Conservation (phyloP, 2,888 invertebrate genomes). For the Mellilla xanthometata region DNA sequence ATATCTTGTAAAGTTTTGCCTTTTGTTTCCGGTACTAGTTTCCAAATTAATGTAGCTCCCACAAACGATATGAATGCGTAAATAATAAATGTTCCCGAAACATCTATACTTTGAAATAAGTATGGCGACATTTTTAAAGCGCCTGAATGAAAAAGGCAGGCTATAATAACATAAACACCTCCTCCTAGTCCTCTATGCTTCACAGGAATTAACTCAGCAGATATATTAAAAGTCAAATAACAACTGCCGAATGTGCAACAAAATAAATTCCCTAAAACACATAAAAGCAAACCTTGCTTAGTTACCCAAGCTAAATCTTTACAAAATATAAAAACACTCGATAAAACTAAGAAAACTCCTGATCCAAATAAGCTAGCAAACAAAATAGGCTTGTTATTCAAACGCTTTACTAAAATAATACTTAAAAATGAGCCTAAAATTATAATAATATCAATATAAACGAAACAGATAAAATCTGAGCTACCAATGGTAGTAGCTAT, state of each 20-base stretch:
- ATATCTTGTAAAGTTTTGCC: constrained; percentile 30
- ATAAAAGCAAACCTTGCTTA: background rate
- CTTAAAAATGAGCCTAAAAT: constrained; percentile 1
- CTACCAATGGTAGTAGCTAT: constrained; percentile 1
- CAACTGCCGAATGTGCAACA: constrained; percentile 19
- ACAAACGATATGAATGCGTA: background rate
- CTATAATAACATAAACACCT: constrained; percentile 10
- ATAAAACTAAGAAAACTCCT: background rate
- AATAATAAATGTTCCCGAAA: constrained; percentile 23
- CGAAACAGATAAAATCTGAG: constrained; percentile 7
- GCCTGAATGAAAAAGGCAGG: constrained; percentile 21
- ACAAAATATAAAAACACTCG: constrained; percentile 1
- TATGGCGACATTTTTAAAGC: constrained; percentile 24
- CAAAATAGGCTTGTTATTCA: constrained; percentile 3
- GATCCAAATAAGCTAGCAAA: constrained; percentile 1
- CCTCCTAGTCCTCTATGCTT: constrained; percentile 31
- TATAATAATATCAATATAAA: constrained; percentile 2
- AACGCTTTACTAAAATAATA: background rate
- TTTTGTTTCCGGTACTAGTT: constrained; percentile 30
- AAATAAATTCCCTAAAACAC: constrained; percentile 10
- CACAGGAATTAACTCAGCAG: constrained; percentile 31
- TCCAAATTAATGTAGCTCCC: constrained; percentile 22
- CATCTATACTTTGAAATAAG: constrained; percentile 7
- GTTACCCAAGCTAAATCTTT: background rate
- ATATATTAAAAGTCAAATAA: constrained; percentile 18